A percentile compares a stretch with the other conserved stretches of the same genome.
Evolutionary conservation across 1,140 invertebrate species (phyloP).

Genomic region (Diabrotica undecimpunctata): DNA sequence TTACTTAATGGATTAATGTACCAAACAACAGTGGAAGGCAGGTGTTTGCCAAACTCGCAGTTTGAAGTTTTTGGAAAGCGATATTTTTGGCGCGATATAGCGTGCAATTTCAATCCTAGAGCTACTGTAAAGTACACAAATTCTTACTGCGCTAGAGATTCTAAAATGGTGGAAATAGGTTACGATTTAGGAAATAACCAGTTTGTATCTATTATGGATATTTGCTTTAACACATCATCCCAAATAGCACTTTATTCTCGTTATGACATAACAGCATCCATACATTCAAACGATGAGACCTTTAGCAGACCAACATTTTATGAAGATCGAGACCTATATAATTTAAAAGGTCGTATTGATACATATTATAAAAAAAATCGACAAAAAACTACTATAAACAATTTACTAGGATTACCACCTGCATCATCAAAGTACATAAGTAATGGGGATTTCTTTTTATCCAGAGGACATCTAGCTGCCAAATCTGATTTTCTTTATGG

Average conservation of each 20-base stretch:
- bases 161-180: conserved; percentile 40
- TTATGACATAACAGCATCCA: conserved; percentile 35
- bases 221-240: conserved; percentile 37
- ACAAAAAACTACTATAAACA: conserved; percentile 39
- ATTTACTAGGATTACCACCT: conserved; percentile 38
- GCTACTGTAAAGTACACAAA: conserved; percentile 19
- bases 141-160: conserved; percentile 43
- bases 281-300: conserved; percentile 34
- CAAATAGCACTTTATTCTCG: conserved; percentile 35
- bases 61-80: conserved; percentile 8
- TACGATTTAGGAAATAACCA: conserved; percentile 29
- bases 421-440: conserved; percentile 44
- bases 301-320: conserved; percentile 43
- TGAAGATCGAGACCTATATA: conserved; percentile 39
- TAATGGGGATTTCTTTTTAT: conserved; percentile 56
- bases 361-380: conserved; percentile 35
- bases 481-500: conserved; percentile 64
- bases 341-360: conserved; percentile 25
- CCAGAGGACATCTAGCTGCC: conserved; percentile 65
- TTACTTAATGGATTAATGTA: conserved; percentile 42
- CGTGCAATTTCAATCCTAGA: conserved; percentile 6
- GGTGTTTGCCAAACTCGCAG: conserved; percentile 3
- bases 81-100: conserved; percentile 9
- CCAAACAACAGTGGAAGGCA: conserved; percentile 23
- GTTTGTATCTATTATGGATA: conserved; percentile 34